Conservation (phyloP, 2,113 vertebrate species). For the Brachyhypopomus occidentalis region DNA sequence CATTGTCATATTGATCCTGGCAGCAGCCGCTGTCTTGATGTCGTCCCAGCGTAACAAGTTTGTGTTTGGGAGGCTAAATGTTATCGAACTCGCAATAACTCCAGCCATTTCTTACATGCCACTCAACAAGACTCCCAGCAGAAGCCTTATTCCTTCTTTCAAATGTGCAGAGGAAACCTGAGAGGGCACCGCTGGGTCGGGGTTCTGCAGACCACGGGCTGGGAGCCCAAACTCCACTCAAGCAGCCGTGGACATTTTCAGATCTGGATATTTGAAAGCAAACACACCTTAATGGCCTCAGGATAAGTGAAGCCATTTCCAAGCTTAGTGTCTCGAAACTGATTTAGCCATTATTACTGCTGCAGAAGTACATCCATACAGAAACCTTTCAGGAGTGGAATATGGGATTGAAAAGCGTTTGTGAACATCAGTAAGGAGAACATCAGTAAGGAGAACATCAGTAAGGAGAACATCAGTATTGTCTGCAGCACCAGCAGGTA, state of each 20-base stretch:
- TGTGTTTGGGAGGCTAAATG: slow-evolving; percentile 36
- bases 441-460: not conserved
- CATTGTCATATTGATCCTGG: slow-evolving; percentile 51
- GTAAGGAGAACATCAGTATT: not conserved
- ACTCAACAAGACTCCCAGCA: slow-evolving; percentile 36
- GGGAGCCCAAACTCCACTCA: not conserved
- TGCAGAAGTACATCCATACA: not conserved
- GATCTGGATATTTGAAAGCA: not conserved
- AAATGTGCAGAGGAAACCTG: slow-evolving; percentile 1
- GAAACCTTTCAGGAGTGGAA: not conserved
- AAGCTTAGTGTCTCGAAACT: slow-evolving; percentile 21
- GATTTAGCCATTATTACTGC: slow-evolving; percentile 15
- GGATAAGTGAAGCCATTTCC: slow-evolving; percentile 21
- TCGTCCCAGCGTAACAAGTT: not conserved
- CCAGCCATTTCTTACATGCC: slow-evolving; percentile 33
- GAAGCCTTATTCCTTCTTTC: slow-evolving; percentile 6
- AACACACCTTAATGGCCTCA: not conserved
- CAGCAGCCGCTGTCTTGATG: slow-evolving; percentile 5
- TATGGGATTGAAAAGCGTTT: not conserved
- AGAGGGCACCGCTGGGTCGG: not conserved
- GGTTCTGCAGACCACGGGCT: not conserved
- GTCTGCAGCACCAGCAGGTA: not conserved
- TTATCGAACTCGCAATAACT: slow-evolving; percentile 46
- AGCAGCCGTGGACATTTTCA: not conserved
- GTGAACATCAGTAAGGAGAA: not conserved